phyloP scores from a whole-genome alignment of 92 coral and sea anemone species.

The Blastomussa wellsi region DNA sequence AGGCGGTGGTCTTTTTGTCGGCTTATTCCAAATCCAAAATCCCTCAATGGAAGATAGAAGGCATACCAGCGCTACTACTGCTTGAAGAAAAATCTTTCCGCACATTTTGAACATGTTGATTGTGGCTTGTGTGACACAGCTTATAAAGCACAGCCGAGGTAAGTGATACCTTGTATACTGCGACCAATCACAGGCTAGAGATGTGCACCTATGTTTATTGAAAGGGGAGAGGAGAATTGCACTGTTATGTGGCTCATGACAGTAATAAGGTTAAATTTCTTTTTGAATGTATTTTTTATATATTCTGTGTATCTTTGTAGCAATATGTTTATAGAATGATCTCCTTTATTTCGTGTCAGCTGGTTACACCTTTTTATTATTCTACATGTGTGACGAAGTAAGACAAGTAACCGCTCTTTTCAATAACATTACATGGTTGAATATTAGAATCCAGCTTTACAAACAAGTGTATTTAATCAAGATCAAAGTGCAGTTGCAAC shows the following conservation, averaged over 20 bases:
- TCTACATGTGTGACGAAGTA: not conserved
- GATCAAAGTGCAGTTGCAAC: too few species aligned
- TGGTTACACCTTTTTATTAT: not conserved
- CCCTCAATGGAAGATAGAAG: not conserved
- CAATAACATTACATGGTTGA: not conserved
- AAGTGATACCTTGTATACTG: not conserved
- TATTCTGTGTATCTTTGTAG: not conserved
- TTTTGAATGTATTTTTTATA: not conserved
- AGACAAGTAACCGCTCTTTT: not conserved
- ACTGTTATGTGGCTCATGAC: not conserved
- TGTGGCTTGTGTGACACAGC: not conserved
- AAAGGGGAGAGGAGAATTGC: not conserved
- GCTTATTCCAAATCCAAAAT: slow-evolving; percentile 21
- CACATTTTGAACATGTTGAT: slow-evolving; percentile 3
- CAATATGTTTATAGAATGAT: not conserved
- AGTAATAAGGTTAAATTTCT: not conserved
- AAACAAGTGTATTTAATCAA: too few species aligned
- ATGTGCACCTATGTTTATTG: not conserved
- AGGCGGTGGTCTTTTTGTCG: slow-evolving; percentile 5
- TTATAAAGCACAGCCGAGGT: not conserved
- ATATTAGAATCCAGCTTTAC: not conserved
- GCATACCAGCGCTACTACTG: not conserved
- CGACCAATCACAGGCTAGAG: slow-evolving; percentile 3
- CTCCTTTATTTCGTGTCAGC: not conserved
- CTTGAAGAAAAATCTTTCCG: too few species aligned